Evolutionary conservation across 2,888 invertebrate genomes (phyloP).

Genomic region (Drosophila prolongata): DNA sequence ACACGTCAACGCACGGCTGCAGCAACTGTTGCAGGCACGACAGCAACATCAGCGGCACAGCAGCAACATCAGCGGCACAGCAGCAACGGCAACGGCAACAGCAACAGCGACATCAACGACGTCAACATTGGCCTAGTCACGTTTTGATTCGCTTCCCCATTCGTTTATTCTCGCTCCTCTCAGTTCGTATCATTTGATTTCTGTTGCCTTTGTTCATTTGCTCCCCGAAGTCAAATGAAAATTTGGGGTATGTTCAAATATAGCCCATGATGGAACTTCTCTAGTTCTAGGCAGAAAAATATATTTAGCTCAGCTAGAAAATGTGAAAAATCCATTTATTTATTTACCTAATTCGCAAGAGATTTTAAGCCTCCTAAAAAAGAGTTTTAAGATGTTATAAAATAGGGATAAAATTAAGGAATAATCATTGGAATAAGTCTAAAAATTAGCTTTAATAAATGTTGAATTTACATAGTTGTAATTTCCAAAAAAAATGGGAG

Average conservation of each 20-base stretch:
- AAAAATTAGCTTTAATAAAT: no score
- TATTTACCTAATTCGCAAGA: no score
- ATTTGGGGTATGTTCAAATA: not conserved
- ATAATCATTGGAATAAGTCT: no score
- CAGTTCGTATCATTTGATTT: conserved; percentile 19
- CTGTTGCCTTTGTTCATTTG: conserved; percentile 11
- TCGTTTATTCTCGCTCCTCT: conserved; percentile 12
- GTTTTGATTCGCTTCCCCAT: conserved; percentile 43
- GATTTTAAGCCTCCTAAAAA: not conserved
- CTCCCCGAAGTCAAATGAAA: not conserved
- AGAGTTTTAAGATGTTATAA: no score
- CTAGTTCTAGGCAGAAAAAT: no score
- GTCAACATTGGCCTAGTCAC: conserved; percentile 66
- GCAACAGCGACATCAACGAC: conserved; percentile 22
- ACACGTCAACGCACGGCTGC: conserved; percentile 38
- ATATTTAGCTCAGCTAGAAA: no score
- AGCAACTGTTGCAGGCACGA: conserved; percentile 4
- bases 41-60: conserved; percentile 8
- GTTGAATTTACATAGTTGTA: no score
- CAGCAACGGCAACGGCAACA: conserved; percentile 1
- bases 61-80: conserved; percentile 8
- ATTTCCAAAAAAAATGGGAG: no score
- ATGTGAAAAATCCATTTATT: no score
- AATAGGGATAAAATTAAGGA: no score
- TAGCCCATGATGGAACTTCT: no score